Conservation (phyloP, 2,888 invertebrate genomes). For the Saturnia japonica region DNA sequence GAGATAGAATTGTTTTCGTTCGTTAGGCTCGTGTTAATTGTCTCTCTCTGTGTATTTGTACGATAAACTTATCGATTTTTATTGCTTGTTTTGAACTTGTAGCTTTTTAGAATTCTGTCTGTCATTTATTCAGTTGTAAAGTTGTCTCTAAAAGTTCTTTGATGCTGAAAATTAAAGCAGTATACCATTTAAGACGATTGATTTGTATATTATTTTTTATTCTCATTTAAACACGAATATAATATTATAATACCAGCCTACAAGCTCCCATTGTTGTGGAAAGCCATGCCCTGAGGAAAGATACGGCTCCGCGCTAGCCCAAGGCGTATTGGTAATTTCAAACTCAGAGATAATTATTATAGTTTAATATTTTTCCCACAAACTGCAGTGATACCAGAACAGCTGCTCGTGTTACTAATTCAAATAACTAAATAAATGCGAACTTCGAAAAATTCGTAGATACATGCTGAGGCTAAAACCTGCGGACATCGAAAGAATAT, state of each 20-base stretch:
- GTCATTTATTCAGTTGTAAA: not conserved
- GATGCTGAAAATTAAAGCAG: not conserved
- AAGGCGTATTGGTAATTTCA: too few species aligned
- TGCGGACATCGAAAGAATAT: too few species aligned
- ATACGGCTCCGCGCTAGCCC: too few species aligned
- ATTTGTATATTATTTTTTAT: not conserved
- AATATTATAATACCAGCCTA: not conserved
- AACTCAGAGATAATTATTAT: too few species aligned
- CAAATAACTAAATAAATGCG: too few species aligned
- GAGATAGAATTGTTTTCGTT: constrained; percentile 17
- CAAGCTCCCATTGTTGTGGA: too few species aligned
- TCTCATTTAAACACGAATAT: not conserved
- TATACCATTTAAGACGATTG: not conserved
- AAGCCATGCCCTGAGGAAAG: too few species aligned
- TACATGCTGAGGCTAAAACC: too few species aligned
- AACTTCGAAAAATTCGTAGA: too few species aligned
- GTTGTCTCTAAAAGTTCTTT: not conserved
- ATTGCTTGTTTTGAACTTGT: constrained; percentile 15
- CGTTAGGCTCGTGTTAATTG: constrained; percentile 19
- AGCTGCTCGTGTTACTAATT: too few species aligned
- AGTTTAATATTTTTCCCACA: too few species aligned
- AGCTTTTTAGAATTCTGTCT: not conserved
- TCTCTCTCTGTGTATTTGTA: constrained; percentile 14
- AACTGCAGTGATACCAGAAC: too few species aligned
- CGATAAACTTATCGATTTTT: constrained; percentile 19